These are phyloP conservation scores for Brachionus calyciflorus DNA, from an alignment of 1,140 invertebrate genomes.

Conservation along the genomic window DNA sequence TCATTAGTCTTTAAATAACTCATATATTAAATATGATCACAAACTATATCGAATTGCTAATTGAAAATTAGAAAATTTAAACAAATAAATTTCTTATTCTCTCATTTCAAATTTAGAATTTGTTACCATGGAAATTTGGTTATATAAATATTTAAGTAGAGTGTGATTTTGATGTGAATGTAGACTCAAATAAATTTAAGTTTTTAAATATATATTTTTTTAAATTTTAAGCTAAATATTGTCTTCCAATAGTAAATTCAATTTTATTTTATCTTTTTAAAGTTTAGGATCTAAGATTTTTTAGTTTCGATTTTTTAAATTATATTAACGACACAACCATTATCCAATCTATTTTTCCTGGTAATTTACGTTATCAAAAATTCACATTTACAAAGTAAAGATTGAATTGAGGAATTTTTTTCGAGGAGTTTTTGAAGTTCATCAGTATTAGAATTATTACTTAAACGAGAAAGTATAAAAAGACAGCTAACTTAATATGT, in stretches of 20 bases:
- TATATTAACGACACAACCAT: background rate
- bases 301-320: too few relatives aligned
- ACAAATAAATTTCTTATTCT: background rate
- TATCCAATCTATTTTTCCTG: background rate
- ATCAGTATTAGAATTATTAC: too few relatives aligned
- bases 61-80: conserved; percentile 5
- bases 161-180: conserved; percentile 38
- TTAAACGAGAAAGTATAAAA: too few relatives aligned
- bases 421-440: too few relatives aligned
- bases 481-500: too few relatives aligned
- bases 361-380: too few relatives aligned
- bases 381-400: too few relatives aligned
- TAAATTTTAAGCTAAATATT: background rate
- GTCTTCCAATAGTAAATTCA: background rate
- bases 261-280: background rate
- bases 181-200: background rate
- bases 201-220: background rate
- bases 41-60: conserved; percentile 13
- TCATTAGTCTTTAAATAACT: conserved; percentile 4
- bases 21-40: background rate
- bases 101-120: background rate
- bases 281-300: background rate
- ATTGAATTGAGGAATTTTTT: too few relatives aligned
- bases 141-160: conserved; percentile 17
- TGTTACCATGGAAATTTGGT: conserved; percentile 20